Evolutionary conservation across 2,113 vertebrate genomes (phyloP).

Genomic region (Peromyscus leucopus): DNA sequence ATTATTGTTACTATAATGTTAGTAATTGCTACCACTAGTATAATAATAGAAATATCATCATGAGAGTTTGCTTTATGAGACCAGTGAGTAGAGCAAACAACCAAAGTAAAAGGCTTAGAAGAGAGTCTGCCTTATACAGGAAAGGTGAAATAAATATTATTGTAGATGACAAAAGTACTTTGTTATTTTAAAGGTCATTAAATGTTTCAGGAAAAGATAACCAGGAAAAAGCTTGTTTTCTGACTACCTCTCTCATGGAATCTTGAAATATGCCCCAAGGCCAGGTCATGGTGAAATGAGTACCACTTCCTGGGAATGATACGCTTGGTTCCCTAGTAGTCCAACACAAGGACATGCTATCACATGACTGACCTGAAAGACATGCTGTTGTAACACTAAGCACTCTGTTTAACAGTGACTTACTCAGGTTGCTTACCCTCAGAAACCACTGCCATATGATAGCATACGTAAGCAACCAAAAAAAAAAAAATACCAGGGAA

Average conservation of each 20-base stretch:
- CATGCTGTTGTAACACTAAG: too few relatives aligned
- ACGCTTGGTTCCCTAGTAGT: too few relatives aligned
- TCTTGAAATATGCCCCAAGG: not conserved
- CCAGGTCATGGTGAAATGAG: not conserved
- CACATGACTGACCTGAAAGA: too few relatives aligned
- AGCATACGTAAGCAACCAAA: too few relatives aligned
- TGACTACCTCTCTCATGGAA: not conserved
- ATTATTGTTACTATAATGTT: not conserved
- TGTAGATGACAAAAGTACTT: not conserved
- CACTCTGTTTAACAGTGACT: too few relatives aligned
- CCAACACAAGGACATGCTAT: not conserved
- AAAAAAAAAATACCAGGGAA: too few relatives aligned
- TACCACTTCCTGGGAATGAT: fast-evolving
- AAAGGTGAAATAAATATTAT: not conserved
- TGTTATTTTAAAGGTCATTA: not conserved
- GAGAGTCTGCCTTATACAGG: not conserved
- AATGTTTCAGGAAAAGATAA: not conserved
- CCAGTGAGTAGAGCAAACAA: not conserved
- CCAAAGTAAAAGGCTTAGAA: not conserved
- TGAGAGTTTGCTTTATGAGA: not conserved
- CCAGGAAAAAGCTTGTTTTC: not conserved
- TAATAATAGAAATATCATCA: not conserved
- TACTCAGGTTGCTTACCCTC: too few relatives aligned
- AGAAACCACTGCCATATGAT: too few relatives aligned
- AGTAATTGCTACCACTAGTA: too few relatives aligned